Evolutionary conservation across 2,797 vertebrate species (phyloP), one percentile per base, ranked within the genome.

Genomic region (Hippoglossus hippoglossus): DNA sequence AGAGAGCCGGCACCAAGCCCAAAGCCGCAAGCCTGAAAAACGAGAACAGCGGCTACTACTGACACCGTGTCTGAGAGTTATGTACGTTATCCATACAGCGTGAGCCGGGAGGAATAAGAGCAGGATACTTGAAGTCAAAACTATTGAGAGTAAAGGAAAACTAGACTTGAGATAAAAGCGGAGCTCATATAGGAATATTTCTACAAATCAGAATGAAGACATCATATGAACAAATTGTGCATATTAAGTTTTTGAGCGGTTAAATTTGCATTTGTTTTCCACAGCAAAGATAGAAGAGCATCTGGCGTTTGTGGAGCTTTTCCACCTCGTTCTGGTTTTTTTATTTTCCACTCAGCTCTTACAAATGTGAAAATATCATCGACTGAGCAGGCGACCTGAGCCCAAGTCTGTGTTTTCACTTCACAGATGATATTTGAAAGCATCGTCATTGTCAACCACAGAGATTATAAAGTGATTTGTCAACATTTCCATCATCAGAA

Each of bases 11-110:
- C 79, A 71, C 1, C 60, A 34, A 64, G 83, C 82, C 71, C 64
- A 44, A 73, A 80, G 2, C 66, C 46, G 1, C 74, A 72, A 72
- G 62, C 28, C 41, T 64, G 85, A 82, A 85, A 85, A 21, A 25
- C 26, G 75, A 89, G 81, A 77, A 10, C 25, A 56, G 68, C 28
- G 19, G 75, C 70, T 61, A 61, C 78, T 58, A 63, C 70, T 65
- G 79, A 75, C 77, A 76, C 64, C 26, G 69, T 25, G 73, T 19
- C 59, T 15, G 60, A 61, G 47, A 63, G 77, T 56, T 60, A 71
- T 61, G 71, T 34, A 58, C 69, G 71, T 56, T 68, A 84, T 80
- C 83, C 77, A 81, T 66, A 87, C 77, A 57, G 60, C 36, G 41
- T 12, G 65, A 52, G 53, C 5, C 60, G 22, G 47, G 70, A 52